Base-by-base conservation (phyloP, 2,113 vertebrate species). In the Tapirus terrestris region DNA sequence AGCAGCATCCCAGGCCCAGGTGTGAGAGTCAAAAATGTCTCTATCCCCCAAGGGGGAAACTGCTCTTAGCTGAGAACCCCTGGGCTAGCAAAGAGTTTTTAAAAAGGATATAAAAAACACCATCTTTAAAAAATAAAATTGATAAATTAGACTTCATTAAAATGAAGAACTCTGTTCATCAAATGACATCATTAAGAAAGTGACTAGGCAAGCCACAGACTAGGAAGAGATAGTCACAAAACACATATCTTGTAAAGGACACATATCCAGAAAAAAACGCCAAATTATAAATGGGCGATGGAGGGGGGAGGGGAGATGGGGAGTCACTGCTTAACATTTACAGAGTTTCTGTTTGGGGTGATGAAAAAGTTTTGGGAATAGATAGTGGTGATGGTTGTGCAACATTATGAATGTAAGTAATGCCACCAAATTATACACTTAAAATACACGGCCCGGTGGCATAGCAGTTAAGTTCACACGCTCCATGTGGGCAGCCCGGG, bases 261-360 rank as follows among this genome's bases (percentile, higher is more conserved):
- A 43, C 18, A n/a, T 0, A 11, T n/a, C 33, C 17, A 88, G 48
- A 76, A 82, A 51, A 58, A 81, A 63, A 84, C 0, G 1, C 14
- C 61, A 25, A 45, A 43, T 86, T 48, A 75, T 51, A 68, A 70
- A 36, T 2, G 13, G 63, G 39, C 16, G 8, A 16, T 6, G 2
- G 45, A 8, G 9, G 23, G 23, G n/a, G n/a, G 11, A 2, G 0
- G 33, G 29, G 7, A 5, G 39, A 27, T 0, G 5, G 43, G 13
- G 14, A 39, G 58, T 9, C 9, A 17, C 45, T 58, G 29, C 3
- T 11, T 27, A 31, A 20, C 10, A 8, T 11, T 25, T 13, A 21
- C 21, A 48, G 72, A 56, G 36, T 48, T 53, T 73, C 76, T 65
- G 8, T 79, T 13, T n/a, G 16, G 6, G 48, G 27, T 43, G 61